These are phyloP conservation scores for Eumacrocentrus americanus DNA, from an alignment of 2,888 invertebrate genomes.

Conservation along the genomic window DNA sequence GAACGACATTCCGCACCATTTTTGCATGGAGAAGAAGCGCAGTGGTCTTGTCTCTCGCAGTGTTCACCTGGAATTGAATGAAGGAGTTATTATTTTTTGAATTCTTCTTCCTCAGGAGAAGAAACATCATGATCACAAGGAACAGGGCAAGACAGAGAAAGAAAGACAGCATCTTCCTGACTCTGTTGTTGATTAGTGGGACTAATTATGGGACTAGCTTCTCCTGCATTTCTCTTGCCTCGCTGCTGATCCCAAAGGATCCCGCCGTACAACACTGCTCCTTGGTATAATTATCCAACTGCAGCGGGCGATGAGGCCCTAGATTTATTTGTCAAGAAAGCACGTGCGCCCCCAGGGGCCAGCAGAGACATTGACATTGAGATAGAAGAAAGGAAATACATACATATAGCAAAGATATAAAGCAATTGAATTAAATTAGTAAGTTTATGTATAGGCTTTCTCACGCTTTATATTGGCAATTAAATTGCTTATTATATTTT, in stretches of 20 bases:
- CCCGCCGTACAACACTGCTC: constrained; percentile 39
- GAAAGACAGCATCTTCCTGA: constrained; percentile 29
- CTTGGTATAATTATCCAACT: constrained; percentile 49
- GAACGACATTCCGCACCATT: constrained; percentile 92
- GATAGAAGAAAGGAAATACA: background rate
- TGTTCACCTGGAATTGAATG: constrained; percentile 70
- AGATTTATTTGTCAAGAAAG: constrained; percentile 51
- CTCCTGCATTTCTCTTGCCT: constrained; percentile 41
- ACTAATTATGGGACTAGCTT: constrained; percentile 49
- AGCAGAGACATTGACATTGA: background rate
- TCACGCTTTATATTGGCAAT: constrained; percentile 28
- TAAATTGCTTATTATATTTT: constrained; percentile 16
- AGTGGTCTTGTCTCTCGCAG: constrained; percentile 90
- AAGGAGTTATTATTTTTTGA: background rate
- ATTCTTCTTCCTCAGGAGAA: background rate
- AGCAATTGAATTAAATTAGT: background rate
- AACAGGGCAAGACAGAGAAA: background rate
- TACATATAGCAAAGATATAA: background rate
- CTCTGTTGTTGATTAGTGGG: constrained; percentile 47
- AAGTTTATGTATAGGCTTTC: constrained; percentile 24
- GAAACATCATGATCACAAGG: background rate
- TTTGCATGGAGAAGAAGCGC: constrained; percentile 89
- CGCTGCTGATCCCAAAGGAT: constrained; percentile 42
- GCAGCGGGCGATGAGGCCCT: constrained; percentile 16
- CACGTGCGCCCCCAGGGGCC: constrained; percentile 36